Evolutionary conservation across 2,888 invertebrate genomes (phyloP).

Genomic region (Drosophila demipolita): DNA sequence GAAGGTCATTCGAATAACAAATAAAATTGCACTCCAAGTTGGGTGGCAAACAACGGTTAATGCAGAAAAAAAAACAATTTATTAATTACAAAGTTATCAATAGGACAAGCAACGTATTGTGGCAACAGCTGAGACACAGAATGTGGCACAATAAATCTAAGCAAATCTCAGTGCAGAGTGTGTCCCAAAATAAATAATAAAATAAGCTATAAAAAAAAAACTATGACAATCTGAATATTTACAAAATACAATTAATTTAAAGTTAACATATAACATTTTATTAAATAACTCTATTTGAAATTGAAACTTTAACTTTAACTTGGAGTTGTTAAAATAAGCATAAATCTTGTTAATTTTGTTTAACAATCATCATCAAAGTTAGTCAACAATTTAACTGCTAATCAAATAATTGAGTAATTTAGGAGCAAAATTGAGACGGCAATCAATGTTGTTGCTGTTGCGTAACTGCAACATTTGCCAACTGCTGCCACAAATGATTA

Average conservation of each 20-base stretch:
- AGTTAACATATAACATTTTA: not conserved
- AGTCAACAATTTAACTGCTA: constrained; percentile 1
- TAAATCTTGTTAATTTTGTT: not conserved
- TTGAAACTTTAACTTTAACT: not conserved
- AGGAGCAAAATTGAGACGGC: constrained; percentile 2
- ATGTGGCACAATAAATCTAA: not conserved
- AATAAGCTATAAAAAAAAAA: not conserved
- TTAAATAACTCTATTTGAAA: not conserved
- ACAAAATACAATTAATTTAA: too few relatives aligned
- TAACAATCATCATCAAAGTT: not conserved
- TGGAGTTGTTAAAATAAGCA: not conserved
- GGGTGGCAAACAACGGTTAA: not conserved
- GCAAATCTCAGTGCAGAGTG: not conserved
- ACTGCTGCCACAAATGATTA: constrained; percentile 20
- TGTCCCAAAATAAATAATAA: not conserved
- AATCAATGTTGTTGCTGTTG: not conserved
- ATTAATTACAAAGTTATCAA: not conserved
- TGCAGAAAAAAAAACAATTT: not conserved
- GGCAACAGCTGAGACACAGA: not conserved
- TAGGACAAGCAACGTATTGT: not conserved
- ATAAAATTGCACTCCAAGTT: not conserved
- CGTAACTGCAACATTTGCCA: constrained; percentile 22
- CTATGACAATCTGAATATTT: not conserved
- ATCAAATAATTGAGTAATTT: constrained; percentile 50
- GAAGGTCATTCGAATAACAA: constrained; percentile 49